phyloP scores from a whole-genome alignment of 2,888 invertebrate species.

The Clanis bilineata region DNA sequence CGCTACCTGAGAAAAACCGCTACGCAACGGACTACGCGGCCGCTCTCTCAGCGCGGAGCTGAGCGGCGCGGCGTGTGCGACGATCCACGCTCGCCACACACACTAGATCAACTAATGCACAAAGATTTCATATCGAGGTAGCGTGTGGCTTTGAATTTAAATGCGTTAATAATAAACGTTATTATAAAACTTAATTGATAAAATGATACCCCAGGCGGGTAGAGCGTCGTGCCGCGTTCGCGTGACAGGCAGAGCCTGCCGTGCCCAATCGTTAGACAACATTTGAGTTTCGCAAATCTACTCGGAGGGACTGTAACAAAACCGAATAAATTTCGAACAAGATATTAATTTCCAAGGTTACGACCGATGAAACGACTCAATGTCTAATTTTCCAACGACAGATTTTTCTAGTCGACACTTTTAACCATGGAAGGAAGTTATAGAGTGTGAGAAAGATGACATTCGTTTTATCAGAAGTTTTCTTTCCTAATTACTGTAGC shows the following conservation, averaged over 20 bases:
- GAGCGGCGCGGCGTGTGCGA: slow-evolving; percentile 13
- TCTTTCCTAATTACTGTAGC: too few species aligned
- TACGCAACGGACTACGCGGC: slow-evolving; percentile 50
- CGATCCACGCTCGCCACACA: slow-evolving; percentile 16
- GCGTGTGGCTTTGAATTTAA: not conserved
- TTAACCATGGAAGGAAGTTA: too few species aligned
- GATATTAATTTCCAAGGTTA: slow-evolving; percentile 53
- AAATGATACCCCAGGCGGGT: slow-evolving; percentile 32
- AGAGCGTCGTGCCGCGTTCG: slow-evolving; percentile 51
- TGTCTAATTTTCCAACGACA: not conserved
- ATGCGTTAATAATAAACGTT: not conserved
- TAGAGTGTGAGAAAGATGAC: too few species aligned
- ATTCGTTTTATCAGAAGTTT: too few species aligned
- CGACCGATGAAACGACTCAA: not conserved
- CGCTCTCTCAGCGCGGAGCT: not conserved
- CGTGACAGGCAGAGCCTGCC: slow-evolving; percentile 59
- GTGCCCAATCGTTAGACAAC: slow-evolving; percentile 70
- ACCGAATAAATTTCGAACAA: slow-evolving; percentile 57
- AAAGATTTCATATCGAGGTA: not conserved
- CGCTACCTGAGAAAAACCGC: slow-evolving; percentile 48
- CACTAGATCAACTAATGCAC: not conserved
- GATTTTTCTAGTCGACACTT: too few species aligned
- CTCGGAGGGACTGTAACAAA: slow-evolving; percentile 52
- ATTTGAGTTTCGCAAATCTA: slow-evolving; percentile 67
- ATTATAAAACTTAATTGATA: slow-evolving; percentile 16